Percentiles rank a stretch among this genome's conserved stretches.
Evolutionary conservation across 2,113 vertebrate genomes (phyloP).

Genomic region (Pao palembangensis): DNA sequence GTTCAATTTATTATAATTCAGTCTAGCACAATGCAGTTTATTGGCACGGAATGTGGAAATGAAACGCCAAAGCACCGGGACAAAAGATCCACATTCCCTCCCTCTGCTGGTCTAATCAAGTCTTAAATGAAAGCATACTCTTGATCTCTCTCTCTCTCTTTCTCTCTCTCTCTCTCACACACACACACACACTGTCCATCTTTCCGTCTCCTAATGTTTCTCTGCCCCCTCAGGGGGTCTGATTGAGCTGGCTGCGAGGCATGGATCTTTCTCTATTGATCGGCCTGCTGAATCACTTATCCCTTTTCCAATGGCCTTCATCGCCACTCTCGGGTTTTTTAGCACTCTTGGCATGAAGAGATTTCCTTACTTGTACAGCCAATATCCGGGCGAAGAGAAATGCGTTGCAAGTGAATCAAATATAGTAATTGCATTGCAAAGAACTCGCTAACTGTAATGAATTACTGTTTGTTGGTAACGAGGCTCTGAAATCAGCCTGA

Average conservation of each 20-base stretch:
- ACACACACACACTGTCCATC: constrained; percentile 42
- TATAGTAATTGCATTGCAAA: constrained; percentile 15
- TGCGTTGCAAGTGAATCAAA: constrained; percentile 28
- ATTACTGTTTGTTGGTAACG: background rate
- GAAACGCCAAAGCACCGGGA: constrained; percentile 55
- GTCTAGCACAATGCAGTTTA: constrained; percentile 40
- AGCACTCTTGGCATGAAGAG: constrained; percentile 55
- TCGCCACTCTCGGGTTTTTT: constrained; percentile 62
- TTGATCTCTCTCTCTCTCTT: constrained; percentile 15
- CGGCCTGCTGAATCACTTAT: constrained; percentile 75
- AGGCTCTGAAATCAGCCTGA: constrained; percentile 29
- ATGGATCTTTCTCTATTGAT: constrained; percentile 72
- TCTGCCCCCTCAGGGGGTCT: constrained; percentile 57
- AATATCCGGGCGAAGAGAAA: constrained; percentile 26
- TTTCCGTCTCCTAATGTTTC: constrained; percentile 65
- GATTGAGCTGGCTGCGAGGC: constrained; percentile 70
- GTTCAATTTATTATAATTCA: constrained; percentile 56
- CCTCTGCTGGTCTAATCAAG: constrained; percentile 48
- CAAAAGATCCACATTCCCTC: constrained; percentile 57
- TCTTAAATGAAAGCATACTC: constrained; percentile 44
- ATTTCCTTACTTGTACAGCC: constrained; percentile 41
- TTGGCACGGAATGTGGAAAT: constrained; percentile 43
- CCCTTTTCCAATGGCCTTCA: constrained; percentile 72
- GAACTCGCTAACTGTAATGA: constrained; percentile 14
- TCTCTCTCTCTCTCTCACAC: constrained; percentile 15